Evolutionary conservation across 2,113 vertebrate species (phyloP), one percentile per base, ranked within the genome.

Genomic region (Nerophis lumbriciformis): DNA sequence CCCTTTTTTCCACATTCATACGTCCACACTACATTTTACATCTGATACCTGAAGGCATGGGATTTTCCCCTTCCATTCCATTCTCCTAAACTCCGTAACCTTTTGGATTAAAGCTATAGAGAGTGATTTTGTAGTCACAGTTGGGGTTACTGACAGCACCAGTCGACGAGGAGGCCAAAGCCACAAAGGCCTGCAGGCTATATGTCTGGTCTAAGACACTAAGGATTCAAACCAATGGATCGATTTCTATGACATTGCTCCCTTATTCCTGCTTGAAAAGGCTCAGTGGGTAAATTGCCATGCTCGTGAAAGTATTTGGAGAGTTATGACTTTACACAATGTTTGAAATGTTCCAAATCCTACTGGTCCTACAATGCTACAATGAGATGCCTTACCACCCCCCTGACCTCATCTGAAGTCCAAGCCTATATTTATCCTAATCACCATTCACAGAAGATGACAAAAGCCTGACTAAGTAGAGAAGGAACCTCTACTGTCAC

Each of bases 31-130:
- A 55, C 59, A 65, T 66, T 13, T 42, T 57, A 42, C 37, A 48
- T 44, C 44, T 60, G 45, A 66, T 55, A 72, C 75, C 76, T 76
- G 69, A 55, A 73, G 75, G 74, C 72, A 63, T 11, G 0, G 49
- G 11, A 39, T 69, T 74, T 56, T 62, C 58, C 28, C 61, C 48
- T 63, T 54, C 65, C 45, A 44, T 63, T 62, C 21, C 7, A 28
- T 37, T 64, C 74, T 66, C 66, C 3, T 6, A 66, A 78, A 72
- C 72, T 59, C 9, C 28, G 52, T 58, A 52, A 72, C 61, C 54
- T 76, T 72, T 84, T 70, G 54, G 42, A 68, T 84, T 84, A 68
- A 81, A 84, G 55, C 63, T 80, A 58, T 64, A 58, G 64, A 61
- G 59, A 55, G 61, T 50, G 61, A 44, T 68, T 77, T 72, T 68